Conservation (phyloP, 1,140 invertebrate species). For the Spodoptera litura region DNA sequence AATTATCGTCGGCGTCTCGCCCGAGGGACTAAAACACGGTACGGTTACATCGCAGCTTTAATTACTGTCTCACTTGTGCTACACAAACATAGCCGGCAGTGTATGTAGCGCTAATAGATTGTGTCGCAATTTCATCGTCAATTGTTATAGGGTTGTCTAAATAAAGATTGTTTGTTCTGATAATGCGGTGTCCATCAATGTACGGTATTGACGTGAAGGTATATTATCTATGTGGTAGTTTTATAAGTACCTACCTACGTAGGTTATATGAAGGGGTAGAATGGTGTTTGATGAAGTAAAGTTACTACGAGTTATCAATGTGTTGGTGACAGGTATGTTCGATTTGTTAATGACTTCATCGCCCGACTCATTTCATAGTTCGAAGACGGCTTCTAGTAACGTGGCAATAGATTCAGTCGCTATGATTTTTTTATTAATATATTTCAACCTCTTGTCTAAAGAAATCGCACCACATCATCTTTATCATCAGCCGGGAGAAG, state of each 20-base stretch:
- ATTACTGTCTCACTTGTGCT: conserved; percentile 52
- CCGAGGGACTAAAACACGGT: conserved; percentile 34
- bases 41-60: conserved; percentile 55
- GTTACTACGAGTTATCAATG: no score
- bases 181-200: conserved; percentile 17
- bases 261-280: neutral
- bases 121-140: conserved; percentile 11
- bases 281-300: neutral
- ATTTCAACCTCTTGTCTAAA: no score
- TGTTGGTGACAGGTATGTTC: no score
- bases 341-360: no score
- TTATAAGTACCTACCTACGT: neutral
- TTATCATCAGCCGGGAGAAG: no score
- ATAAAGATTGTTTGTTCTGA: conserved; percentile 32
- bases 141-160: conserved; percentile 21
- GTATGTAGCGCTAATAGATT: conserved; percentile 10
- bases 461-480: no score
- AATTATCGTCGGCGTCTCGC: conserved; percentile 36
- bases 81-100: conserved; percentile 33
- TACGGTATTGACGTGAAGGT: conserved; percentile 6
- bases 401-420: no score
- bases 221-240: neutral
- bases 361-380: no score
- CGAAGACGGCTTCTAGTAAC: no score
- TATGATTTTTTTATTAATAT: no score